Evolutionary conservation across 2,113 vertebrate genomes (phyloP).

Genomic region (Ahaetulla prasina): DNA sequence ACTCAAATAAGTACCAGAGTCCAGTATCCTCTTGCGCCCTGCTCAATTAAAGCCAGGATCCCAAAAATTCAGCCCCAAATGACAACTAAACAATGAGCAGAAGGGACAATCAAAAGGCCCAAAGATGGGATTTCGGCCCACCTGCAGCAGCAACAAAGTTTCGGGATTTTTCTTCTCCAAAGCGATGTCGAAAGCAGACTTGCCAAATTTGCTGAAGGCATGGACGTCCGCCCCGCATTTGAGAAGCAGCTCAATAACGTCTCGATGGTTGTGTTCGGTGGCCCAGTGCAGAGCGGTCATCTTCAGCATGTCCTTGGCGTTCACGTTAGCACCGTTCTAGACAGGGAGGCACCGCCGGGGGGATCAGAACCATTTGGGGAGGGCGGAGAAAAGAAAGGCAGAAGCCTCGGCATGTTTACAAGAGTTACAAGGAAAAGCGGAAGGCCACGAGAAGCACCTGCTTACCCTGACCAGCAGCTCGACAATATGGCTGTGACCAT

Average conservation of each 20-base stretch:
- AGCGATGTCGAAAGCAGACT: constrained; percentile 87
- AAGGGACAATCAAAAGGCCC: neutral
- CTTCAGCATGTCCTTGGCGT: constrained; percentile 94
- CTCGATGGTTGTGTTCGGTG: constrained; percentile 79
- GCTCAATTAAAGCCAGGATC: neutral
- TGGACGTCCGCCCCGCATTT: constrained; percentile 84
- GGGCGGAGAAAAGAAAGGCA: no score
- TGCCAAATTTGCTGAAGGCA: constrained; percentile 88
- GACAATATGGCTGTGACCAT: constrained; percentile 82
- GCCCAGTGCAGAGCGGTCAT: constrained; percentile 96
- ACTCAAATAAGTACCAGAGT: neutral
- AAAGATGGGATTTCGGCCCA: neutral
- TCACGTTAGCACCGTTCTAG: constrained; percentile 89
- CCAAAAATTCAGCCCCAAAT: neutral
- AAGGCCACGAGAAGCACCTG: fast-evolving
- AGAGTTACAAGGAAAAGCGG: neutral
- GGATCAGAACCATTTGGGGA: neutral
- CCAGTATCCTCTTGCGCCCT: neutral
- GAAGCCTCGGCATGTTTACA: neutral
- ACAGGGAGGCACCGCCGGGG: neutral
- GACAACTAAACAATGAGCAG: neutral
- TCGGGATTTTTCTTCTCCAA: constrained; percentile 81
- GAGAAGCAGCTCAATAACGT: constrained; percentile 80
- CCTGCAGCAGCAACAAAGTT: constrained; percentile 77
- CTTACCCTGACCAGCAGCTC: constrained; percentile 86